These are phyloP conservation scores for Laterallus jamaicensis DNA, from an alignment of 2,113 vertebrate species.

Conservation along the genomic window DNA sequence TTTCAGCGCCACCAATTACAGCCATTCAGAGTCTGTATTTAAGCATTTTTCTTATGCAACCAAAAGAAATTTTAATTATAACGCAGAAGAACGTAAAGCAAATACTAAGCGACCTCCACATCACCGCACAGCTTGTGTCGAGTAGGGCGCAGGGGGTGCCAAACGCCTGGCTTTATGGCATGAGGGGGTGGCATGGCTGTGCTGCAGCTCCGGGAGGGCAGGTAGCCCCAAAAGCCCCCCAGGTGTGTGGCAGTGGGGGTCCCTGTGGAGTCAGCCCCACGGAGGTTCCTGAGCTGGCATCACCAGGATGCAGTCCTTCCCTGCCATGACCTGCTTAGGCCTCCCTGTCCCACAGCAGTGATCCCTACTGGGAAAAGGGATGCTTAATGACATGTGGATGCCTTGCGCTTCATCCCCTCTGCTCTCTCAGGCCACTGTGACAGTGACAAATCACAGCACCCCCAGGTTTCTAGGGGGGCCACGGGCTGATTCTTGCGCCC, in stretches of 20 bases:
- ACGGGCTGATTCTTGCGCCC: not conserved
- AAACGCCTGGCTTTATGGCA: not conserved
- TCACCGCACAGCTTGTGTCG: fast-evolving
- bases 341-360: fast-evolving
- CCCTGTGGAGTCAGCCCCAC: fast-evolving
- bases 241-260: not conserved
- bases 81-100: not conserved
- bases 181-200: fast-evolving
- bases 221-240: not conserved
- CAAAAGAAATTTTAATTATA: not conserved
- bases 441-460: not conserved
- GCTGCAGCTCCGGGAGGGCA: no score
- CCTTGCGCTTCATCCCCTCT: not conserved
- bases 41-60: constrained; percentile 14
- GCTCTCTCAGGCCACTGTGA: not conserved
- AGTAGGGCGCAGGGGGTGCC: fast-evolving
- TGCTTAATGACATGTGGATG: fast-evolving
- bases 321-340: fast-evolving
- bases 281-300: not conserved
- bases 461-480: fast-evolving
- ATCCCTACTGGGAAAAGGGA: not conserved
- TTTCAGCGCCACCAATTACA: constrained; percentile 49
- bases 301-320: not conserved
- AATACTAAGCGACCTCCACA: not conserved
- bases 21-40: constrained; percentile 19